Conservation (phyloP, 2,113 vertebrate genomes). For the Eretmochelys imbricata region DNA sequence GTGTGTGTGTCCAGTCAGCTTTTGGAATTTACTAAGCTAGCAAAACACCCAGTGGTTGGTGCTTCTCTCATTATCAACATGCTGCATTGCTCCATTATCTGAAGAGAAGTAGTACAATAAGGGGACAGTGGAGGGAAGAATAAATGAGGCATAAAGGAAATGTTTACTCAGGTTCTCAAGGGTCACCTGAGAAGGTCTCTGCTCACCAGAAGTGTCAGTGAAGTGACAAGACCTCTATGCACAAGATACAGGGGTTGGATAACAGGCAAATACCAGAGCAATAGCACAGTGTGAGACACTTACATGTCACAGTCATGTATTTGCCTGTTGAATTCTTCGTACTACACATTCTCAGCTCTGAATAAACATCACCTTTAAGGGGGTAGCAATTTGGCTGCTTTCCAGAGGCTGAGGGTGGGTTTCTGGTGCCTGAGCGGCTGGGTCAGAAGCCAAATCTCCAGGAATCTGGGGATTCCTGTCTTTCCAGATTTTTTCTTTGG, state of each 20-base stretch:
- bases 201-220: neutral
- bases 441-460: neutral
- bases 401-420: neutral
- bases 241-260: accelerated
- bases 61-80: conserved; percentile 21
- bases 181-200: conserved; percentile 37
- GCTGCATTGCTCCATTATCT: conserved; percentile 59
- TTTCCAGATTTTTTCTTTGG: conserved; percentile 1
- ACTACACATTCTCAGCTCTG: neutral
- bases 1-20: conserved; percentile 39
- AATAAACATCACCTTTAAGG: neutral
- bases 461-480: conserved; percentile 45
- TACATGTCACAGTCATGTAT: accelerated
- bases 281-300: neutral
- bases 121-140: conserved; percentile 15
- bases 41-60: conserved; percentile 35
- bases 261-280: neutral
- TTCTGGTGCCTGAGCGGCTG: neutral
- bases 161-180: neutral
- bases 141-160: neutral
- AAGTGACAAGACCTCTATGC: neutral
- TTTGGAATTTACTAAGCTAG: conserved; percentile 38
- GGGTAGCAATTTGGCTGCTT: neutral
- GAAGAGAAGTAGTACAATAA: conserved; percentile 45
- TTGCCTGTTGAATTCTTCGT: neutral